These are phyloP conservation scores for Drosophila bocqueti DNA, from an alignment of 1,140 invertebrate species.

Conservation along the genomic window DNA sequence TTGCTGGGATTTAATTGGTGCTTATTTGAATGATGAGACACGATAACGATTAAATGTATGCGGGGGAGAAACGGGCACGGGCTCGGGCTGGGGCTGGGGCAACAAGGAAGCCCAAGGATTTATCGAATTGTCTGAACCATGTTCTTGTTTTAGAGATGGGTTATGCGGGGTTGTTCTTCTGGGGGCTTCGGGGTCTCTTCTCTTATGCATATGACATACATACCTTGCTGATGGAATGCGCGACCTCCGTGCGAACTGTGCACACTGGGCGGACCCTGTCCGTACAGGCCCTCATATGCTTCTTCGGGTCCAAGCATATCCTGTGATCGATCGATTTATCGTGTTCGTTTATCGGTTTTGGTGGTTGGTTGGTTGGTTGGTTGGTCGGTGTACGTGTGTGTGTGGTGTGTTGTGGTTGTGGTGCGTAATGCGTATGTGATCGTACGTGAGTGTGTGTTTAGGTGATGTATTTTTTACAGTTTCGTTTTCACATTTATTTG, in stretches of 20 bases:
- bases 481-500: constrained; percentile 40
- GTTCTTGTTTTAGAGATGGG: constrained; percentile 20
- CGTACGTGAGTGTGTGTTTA: constrained; percentile 32
- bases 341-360: constrained; percentile 39
- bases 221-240: constrained; percentile 92
- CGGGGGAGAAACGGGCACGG: constrained; percentile 2
- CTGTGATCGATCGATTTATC: constrained; percentile 85
- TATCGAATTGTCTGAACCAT: constrained; percentile 28
- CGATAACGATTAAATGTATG: constrained; percentile 50
- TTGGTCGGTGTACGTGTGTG: constrained; percentile 25
- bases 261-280: constrained; percentile 92
- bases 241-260: constrained; percentile 91
- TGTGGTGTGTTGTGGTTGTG: constrained; percentile 28
- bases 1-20: constrained; percentile 25
- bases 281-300: constrained; percentile 96
- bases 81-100: constrained; percentile 1
- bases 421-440: constrained; percentile 31
- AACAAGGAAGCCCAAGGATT: constrained; percentile 1
- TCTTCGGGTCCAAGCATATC: constrained; percentile 97
- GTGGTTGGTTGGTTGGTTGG: constrained; percentile 3
- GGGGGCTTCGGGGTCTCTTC: constrained; percentile 18
- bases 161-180: constrained; percentile 11
- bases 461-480: constrained; percentile 44
- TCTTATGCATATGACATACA: constrained; percentile 80
- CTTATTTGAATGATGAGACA: constrained; percentile 45